Evolutionary conservation across 2,113 vertebrate species (phyloP).

Genomic region (Pterocles burchelli): DNA sequence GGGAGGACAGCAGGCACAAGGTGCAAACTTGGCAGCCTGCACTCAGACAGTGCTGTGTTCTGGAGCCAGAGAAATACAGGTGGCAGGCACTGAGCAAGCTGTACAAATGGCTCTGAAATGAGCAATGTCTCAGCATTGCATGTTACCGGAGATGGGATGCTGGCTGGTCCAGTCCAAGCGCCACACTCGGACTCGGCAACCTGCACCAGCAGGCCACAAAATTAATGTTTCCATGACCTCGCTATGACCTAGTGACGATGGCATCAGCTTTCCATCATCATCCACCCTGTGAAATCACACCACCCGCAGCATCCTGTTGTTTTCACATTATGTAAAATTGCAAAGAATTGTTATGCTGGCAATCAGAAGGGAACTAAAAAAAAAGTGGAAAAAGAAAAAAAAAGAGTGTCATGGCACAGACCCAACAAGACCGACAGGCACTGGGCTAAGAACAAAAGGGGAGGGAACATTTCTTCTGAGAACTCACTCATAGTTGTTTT

Average conservation of each 20-base stretch:
- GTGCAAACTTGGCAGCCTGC: neutral
- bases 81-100: neutral
- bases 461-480: neutral
- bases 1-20: neutral
- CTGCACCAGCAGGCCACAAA: neutral
- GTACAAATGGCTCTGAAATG: accelerated
- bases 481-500: neutral
- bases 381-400: too few species aligned
- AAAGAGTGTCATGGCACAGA: neutral
- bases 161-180: accelerated
- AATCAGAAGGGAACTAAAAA: neutral
- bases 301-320: neutral
- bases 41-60: neutral
- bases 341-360: neutral
- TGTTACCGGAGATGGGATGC: neutral
- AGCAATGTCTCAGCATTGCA: accelerated
- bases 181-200: accelerated
- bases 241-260: accelerated
- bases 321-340: neutral
- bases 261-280: neutral
- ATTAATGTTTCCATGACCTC: neutral
- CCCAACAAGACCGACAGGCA: neutral
- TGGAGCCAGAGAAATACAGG: neutral
- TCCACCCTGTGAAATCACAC: too few species aligned
- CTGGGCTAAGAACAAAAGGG: neutral